Evolutionary conservation across 1,140 invertebrate species (phyloP).

Genomic region (Drosophila sulfurigaster): DNA sequence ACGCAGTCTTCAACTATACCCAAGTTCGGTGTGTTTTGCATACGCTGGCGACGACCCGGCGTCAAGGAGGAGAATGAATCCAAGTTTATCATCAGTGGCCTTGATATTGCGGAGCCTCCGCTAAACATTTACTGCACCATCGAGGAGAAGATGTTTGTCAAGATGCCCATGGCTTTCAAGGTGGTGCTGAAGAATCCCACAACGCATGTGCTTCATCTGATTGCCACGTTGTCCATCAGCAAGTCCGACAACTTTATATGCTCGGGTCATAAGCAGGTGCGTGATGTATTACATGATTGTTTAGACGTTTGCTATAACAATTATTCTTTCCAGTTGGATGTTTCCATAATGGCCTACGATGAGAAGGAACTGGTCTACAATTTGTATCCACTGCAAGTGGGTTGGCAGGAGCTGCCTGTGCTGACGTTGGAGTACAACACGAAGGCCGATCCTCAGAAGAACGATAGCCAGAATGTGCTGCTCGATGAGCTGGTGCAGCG

Average conservation of each 20-base stretch:
- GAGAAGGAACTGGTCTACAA: slow-evolving; percentile 82
- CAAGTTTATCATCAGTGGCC: slow-evolving; percentile 79
- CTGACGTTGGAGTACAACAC: slow-evolving; percentile 80
- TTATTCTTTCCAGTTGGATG: slow-evolving; percentile 62
- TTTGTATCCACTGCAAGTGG: slow-evolving; percentile 82
- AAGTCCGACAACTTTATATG: slow-evolving; percentile 84
- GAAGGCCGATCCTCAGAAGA: slow-evolving; percentile 76
- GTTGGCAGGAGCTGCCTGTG: slow-evolving; percentile 82
- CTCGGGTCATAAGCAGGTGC: slow-evolving; percentile 82
- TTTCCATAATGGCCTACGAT: slow-evolving; percentile 81
- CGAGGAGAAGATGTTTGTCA: slow-evolving; percentile 85
- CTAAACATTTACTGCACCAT: slow-evolving; percentile 84
- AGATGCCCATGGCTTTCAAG: slow-evolving; percentile 83
- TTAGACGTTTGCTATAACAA: background rate
- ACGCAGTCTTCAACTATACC: slow-evolving; percentile 14
- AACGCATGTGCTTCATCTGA: slow-evolving; percentile 72
- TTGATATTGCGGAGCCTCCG: slow-evolving; percentile 78
- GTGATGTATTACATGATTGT: background rate
- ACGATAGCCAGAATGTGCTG: slow-evolving; percentile 75
- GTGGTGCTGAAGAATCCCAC: slow-evolving; percentile 82
- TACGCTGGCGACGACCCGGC: slow-evolving; percentile 77
- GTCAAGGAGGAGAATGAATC: slow-evolving; percentile 82
- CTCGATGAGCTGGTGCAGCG: slow-evolving; percentile 79
- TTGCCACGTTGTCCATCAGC: slow-evolving; percentile 75
- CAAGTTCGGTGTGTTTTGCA: slow-evolving; percentile 80